phyloP scores from a whole-genome alignment of 1,140 invertebrate species.

The Drosophila gunungcola region DNA sequence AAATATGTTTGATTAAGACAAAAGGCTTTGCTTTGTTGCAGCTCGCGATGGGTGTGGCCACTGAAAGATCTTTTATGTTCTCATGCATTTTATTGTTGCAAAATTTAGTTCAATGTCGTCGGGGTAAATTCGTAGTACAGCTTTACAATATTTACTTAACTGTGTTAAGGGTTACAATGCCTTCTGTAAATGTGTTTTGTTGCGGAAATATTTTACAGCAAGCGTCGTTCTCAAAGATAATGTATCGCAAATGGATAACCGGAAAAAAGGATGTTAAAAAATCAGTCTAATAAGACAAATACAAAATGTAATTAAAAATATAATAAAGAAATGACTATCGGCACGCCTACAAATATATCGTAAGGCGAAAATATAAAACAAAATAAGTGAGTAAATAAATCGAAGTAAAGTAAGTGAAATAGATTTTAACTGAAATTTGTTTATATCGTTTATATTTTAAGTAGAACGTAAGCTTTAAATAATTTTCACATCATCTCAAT shows the following conservation, averaged over 20 bases:
- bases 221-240: not conserved
- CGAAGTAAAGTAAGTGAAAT: no score
- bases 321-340: conserved; percentile 5
- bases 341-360: no score
- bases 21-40: conserved; percentile 47
- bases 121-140: conserved; percentile 5
- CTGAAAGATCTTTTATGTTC: conserved; percentile 35
- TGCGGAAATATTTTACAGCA: not conserved
- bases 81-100: conserved; percentile 9
- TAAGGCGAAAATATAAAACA: no score
- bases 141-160: not conserved
- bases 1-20: conserved; percentile 62
- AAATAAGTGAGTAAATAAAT: no score
- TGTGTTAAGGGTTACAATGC: conserved; percentile 19
- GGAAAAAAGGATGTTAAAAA: not conserved
- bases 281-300: not conserved
- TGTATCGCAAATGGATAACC: conserved; percentile 5
- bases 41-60: conserved; percentile 43
- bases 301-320: conserved; percentile 6
- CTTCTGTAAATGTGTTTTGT: not conserved
- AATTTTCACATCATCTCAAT: no score
- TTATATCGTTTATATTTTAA: no score
- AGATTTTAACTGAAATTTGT: no score
- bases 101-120: conserved; percentile 65
- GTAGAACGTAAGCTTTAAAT: no score